Conservation (phyloP, 2,888 invertebrate species). For the Ochlodes sylvanus region DNA sequence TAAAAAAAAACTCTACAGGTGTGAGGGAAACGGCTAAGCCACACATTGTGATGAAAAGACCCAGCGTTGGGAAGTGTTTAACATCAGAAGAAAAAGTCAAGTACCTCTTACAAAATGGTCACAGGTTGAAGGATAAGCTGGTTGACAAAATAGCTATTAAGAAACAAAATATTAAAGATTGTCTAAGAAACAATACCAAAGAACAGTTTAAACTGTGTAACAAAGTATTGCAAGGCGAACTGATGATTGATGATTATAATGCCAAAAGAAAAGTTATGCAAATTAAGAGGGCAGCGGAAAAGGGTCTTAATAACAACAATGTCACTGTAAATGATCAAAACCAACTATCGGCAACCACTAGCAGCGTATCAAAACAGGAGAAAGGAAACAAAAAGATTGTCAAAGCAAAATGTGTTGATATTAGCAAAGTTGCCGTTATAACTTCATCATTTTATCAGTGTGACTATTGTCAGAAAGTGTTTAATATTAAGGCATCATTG, state of each 20-base stretch:
- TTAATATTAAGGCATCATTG: constrained; percentile 87
- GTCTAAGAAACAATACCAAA: constrained; percentile 50
- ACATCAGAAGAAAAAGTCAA: constrained; percentile 40
- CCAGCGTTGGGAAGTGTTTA: constrained; percentile 37
- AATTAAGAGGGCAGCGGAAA: constrained; percentile 39
- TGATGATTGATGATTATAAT: constrained; percentile 59
- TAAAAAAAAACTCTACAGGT: constrained; percentile 61
- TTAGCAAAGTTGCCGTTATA: constrained; percentile 56
- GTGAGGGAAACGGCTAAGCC: constrained; percentile 27
- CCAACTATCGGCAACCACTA: constrained; percentile 24
- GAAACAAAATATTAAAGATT: constrained; percentile 50
- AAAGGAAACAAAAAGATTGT: constrained; percentile 32
- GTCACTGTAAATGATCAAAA: constrained; percentile 65
- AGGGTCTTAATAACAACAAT: constrained; percentile 77
- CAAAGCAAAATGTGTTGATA: constrained; percentile 34
- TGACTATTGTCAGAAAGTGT: constrained; percentile 87
- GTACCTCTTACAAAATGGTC: constrained; percentile 36
- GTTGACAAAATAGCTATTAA: constrained; percentile 30
- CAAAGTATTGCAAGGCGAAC: constrained; percentile 69
- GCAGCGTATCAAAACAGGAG: constrained; percentile 21
- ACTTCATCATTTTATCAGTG: constrained; percentile 65
- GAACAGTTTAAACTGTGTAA: constrained; percentile 61
- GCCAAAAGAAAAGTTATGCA: constrained; percentile 39
- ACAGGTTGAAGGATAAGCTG: constrained; percentile 30
- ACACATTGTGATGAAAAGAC: constrained; percentile 45